A percentile compares a stretch with the other conserved stretches of the same genome.
These are phyloP conservation scores for Sipunculus nudus DNA, from an alignment of 2,888 invertebrate species.

Conservation along the genomic window DNA sequence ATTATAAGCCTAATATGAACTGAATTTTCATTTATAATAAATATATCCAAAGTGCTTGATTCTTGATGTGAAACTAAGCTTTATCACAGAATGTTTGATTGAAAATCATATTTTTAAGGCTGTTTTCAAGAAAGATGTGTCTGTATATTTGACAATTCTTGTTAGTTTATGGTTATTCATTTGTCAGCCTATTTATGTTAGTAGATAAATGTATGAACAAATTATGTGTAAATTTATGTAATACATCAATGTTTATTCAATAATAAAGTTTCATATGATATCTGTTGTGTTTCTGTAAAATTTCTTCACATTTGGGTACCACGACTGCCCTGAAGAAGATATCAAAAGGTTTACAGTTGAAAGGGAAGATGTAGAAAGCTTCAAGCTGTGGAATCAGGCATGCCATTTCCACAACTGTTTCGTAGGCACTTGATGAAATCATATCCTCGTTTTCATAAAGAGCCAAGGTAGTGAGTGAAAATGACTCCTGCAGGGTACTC, in stretches of 20 bases:
- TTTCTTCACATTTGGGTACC: not conserved
- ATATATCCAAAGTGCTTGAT: too few relatives aligned
- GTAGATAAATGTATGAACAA: too few relatives aligned
- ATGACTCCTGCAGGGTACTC: constrained; percentile 4
- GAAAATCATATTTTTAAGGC: too few relatives aligned
- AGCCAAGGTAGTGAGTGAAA: constrained; percentile 5
- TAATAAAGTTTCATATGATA: constrained; percentile 15
- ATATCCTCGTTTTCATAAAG: constrained; percentile 23
- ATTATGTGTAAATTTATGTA: too few relatives aligned
- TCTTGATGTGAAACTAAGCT: too few relatives aligned
- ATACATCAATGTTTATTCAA: constrained; percentile 5
- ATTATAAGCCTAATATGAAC: too few relatives aligned
- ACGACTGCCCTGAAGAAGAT: constrained; percentile 14
- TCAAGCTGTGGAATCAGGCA: constrained; percentile 14
- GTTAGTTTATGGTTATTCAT: too few relatives aligned
- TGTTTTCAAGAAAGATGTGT: too few relatives aligned
- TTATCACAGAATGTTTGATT: too few relatives aligned
- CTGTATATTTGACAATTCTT: too few relatives aligned
- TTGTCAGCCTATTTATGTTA: too few relatives aligned
- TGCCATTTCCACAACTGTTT: constrained; percentile 17
- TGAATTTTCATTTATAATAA: too few relatives aligned
- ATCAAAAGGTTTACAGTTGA: constrained; percentile 27
- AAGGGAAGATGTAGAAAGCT: constrained; percentile 30
- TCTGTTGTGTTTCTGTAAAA: constrained; percentile 7
- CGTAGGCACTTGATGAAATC: constrained; percentile 16